phyloP scores from a whole-genome alignment of 2,888 invertebrate genomes.

The Creontiades dilutus region DNA sequence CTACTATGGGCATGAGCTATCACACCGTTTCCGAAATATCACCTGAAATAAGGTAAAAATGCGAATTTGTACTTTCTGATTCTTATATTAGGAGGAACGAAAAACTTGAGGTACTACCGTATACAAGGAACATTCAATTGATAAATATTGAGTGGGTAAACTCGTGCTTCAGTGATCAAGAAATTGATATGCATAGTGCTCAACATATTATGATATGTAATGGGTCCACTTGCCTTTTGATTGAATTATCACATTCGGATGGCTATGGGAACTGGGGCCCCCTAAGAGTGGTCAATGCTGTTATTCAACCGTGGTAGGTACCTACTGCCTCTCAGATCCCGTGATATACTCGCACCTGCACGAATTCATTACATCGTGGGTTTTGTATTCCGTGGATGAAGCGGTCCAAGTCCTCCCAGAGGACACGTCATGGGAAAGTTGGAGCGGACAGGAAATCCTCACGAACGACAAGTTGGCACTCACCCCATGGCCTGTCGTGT shows the following conservation, averaged over 20 bases:
- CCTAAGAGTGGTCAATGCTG: background rate
- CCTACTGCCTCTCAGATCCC: background rate
- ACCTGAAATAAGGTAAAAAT: no score
- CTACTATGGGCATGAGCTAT: no score
- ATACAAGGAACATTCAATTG: no score
- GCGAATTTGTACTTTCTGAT: no score
- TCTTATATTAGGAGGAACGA: no score
- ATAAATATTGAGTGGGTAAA: no score
- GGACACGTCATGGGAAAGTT: slow-evolving; percentile 33
- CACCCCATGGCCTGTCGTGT: no score
- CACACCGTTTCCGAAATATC: no score
- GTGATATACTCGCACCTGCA: background rate
- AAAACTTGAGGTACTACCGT: no score
- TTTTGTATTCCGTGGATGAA: background rate
- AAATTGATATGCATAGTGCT: background rate
- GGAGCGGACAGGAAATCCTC: slow-evolving; percentile 8
- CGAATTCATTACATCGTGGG: background rate
- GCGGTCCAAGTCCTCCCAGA: background rate
- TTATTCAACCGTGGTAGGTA: background rate
- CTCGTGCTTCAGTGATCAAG: no score
- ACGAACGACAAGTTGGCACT: slow-evolving; percentile 6
- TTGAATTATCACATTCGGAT: slow-evolving; percentile 7
- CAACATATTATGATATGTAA: background rate
- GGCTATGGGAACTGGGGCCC: background rate
- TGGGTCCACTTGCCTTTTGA: background rate